A percentile compares a stretch with the other conserved stretches of the same genome.
Evolutionary conservation across 2,113 vertebrate species (phyloP).

Genomic region (Chloropsis hardwickii): DNA sequence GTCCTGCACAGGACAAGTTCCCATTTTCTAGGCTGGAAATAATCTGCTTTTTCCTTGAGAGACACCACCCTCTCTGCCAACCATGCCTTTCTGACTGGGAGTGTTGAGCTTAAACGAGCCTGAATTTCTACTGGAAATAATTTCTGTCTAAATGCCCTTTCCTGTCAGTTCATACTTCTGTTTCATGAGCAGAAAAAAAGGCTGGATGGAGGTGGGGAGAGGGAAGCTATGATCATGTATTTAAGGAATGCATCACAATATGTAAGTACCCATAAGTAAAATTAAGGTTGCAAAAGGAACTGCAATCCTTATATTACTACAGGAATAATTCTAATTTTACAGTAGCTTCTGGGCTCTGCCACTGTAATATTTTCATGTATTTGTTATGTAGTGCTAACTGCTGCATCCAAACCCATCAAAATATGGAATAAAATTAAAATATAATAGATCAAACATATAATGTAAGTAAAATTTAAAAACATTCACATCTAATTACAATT

Average conservation of each 20-base stretch:
- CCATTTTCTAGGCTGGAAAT: not conserved
- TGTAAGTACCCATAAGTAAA: not conserved
- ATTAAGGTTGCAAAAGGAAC: not conserved
- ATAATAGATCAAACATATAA: rapidly evolving
- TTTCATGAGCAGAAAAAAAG: not conserved
- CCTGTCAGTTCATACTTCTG: not conserved
- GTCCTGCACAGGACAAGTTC: not conserved
- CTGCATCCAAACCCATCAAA: not conserved
- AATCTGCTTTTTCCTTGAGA: not conserved
- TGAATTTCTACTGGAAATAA: not conserved
- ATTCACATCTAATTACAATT: not conserved
- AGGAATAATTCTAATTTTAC: not conserved
- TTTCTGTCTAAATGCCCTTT: not conserved
- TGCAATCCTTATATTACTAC: not conserved
- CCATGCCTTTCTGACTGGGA: not conserved
- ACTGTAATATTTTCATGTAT: not conserved
- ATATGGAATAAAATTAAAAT: not conserved
- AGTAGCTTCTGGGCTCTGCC: not conserved
- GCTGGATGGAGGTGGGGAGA: not conserved
- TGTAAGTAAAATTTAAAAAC: not conserved
- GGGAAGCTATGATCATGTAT: not conserved
- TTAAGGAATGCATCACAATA: not conserved
- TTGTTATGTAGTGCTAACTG: not conserved
- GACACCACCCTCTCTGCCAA: not conserved
- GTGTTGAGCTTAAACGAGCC: not conserved